Evolutionary conservation across 2,888 invertebrate species (phyloP).

Genomic region (Plagiodera versicolora): DNA sequence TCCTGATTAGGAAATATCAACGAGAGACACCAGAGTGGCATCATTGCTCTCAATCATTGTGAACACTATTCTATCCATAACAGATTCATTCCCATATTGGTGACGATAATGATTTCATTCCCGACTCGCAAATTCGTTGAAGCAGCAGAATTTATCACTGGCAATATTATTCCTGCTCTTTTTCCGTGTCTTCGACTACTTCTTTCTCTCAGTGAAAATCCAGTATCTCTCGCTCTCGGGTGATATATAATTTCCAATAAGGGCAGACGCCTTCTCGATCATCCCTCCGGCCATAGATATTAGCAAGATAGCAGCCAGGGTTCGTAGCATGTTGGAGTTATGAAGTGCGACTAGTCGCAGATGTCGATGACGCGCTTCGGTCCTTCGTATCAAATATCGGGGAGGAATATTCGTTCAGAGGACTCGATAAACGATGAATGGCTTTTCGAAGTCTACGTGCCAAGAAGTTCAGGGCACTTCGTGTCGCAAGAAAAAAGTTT

Average conservation of each 20-base stretch:
- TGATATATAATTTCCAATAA: conserved; percentile 48
- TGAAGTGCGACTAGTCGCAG: conserved; percentile 55
- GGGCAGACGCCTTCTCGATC: conserved; percentile 40
- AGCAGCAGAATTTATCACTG: not conserved
- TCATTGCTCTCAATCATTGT: no score
- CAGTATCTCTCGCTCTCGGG: conserved; percentile 18
- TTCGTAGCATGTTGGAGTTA: conserved; percentile 47
- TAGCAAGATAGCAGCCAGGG: conserved; percentile 42
- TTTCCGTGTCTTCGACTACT: not conserved
- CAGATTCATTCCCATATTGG: no score
- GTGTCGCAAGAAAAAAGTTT: no score
- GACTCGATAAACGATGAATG: conserved; percentile 17
- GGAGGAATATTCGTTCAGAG: conserved; percentile 40
- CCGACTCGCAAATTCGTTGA: not conserved
- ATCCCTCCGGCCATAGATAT: conserved; percentile 45
- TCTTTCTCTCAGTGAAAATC: not conserved
- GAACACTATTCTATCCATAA: no score
- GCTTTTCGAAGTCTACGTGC: conserved; percentile 11
- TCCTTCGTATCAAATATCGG: conserved; percentile 53
- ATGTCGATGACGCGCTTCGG: conserved; percentile 51
- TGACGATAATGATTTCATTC: no score
- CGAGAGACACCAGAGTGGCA: no score
- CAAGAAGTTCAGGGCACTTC: not conserved
- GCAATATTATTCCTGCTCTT: not conserved
- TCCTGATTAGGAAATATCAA: no score